These are phyloP conservation scores for Tetramorium parvispinum DNA, from an alignment of 1,140 invertebrate genomes.

Conservation along the genomic window DNA sequence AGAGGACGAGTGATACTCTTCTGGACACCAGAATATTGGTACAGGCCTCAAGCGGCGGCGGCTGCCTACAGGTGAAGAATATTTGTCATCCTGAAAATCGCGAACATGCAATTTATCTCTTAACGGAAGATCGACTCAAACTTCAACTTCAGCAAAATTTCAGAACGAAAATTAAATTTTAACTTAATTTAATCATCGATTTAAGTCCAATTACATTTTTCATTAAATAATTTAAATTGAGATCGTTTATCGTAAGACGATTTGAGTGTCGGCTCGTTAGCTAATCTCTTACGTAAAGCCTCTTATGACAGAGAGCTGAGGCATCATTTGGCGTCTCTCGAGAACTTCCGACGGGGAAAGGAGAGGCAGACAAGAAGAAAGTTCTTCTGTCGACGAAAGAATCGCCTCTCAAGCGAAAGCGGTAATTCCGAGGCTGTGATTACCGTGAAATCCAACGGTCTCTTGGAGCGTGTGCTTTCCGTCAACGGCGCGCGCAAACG, in stretches of 20 bases:
- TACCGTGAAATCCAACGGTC: conserved; percentile 68
- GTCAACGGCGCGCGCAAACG: conserved; percentile 50
- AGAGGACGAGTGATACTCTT: conserved; percentile 82
- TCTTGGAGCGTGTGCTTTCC: conserved; percentile 77
- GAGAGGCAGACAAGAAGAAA: conserved; percentile 64
- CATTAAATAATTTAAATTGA: neutral
- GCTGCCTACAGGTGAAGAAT: conserved; percentile 79
- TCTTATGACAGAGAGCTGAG: conserved; percentile 76
- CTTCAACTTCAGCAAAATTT: neutral
- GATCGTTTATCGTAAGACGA: neutral
- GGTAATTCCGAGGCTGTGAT: conserved; percentile 30
- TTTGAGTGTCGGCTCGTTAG: neutral
- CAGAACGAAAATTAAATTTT: neutral
- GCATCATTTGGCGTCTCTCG: conserved; percentile 78
- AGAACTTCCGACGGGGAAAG: conserved; percentile 68
- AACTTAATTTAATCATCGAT: neutral
- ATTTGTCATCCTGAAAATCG: neutral
- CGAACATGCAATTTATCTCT: neutral
- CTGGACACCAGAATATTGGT: conserved; percentile 87
- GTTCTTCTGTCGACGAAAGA: conserved; percentile 68
- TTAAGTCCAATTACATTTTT: neutral
- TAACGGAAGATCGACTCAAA: neutral
- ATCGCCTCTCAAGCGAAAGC: conserved; percentile 17
- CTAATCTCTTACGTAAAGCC: neutral
- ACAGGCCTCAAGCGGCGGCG: conserved; percentile 83